Percentiles rank a stretch among this genome's conserved stretches.
Conservation (phyloP, 1,140 invertebrate species). For the Trachelipus rathkii region DNA sequence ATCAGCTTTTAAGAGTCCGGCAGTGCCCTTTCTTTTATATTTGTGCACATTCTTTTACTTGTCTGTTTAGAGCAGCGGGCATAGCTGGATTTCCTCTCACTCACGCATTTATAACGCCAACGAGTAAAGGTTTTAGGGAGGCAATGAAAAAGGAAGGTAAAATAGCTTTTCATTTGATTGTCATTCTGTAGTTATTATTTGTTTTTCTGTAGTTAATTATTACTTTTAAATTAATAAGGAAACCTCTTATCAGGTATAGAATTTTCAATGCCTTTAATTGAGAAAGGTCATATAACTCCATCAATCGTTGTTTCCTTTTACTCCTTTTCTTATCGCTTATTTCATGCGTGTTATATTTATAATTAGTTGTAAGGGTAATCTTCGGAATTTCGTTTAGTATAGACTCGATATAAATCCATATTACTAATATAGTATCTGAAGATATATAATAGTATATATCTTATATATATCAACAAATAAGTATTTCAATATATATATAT, state of each 20-base stretch:
- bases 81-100: constrained; percentile 70
- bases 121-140: constrained; percentile 77
- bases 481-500: no score
- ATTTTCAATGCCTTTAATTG: constrained; percentile 34
- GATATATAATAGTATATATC: no score
- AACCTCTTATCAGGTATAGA: constrained; percentile 29
- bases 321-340: no score
- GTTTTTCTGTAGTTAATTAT: no score
- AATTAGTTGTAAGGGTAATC: no score
- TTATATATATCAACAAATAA: no score
- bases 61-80: constrained; percentile 79
- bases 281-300: neutral
- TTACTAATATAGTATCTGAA: no score
- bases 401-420: no score
- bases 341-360: no score
- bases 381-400: no score
- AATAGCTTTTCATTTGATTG: constrained; percentile 31
- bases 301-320: no score
- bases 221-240: neutral
- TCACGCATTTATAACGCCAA: constrained; percentile 77
- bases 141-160: constrained; percentile 73
- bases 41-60: constrained; percentile 82
- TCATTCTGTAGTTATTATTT: neutral
- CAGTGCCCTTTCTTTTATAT: constrained; percentile 95
- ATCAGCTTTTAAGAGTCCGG: constrained; percentile 67